Evolutionary conservation across 2,113 vertebrate species (phyloP).

Genomic region (Macrotis lagotis): DNA sequence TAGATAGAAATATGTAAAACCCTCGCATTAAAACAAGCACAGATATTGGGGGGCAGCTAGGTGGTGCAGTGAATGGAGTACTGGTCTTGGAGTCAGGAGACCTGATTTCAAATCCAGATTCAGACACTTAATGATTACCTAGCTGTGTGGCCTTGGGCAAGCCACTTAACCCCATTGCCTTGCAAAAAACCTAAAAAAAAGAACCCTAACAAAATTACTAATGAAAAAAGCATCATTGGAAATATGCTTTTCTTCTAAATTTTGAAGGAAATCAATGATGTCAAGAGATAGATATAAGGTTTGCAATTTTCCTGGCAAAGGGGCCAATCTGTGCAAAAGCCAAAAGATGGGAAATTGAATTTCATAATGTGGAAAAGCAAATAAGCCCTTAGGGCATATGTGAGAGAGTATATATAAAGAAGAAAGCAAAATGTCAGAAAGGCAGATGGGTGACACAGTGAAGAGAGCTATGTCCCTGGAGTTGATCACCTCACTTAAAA

Average conservation of each 20-base stretch:
- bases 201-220: too few species aligned
- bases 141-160: too few species aligned
- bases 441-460: too few species aligned
- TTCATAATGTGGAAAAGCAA: neutral
- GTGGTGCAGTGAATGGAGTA: too few species aligned
- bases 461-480: too few species aligned
- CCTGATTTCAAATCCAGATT: too few species aligned
- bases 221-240: neutral
- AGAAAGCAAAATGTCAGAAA: neutral
- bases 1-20: neutral
- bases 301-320: neutral
- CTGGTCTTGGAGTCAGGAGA: too few species aligned
- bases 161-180: too few species aligned
- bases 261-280: neutral
- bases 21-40: neutral
- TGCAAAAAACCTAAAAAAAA: too few species aligned
- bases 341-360: neutral
- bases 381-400: neutral
- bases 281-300: neutral
- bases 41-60: neutral
- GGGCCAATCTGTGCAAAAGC: neutral
- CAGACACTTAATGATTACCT: too few species aligned
- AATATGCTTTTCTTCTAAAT: neutral
- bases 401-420: neutral
- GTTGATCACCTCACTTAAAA: too few species aligned